Percentiles rank a stretch among this genome's conserved stretches.
Evolutionary conservation across 1,140 invertebrate genomes (phyloP).

Genomic region (Eupeodes corollae): DNA sequence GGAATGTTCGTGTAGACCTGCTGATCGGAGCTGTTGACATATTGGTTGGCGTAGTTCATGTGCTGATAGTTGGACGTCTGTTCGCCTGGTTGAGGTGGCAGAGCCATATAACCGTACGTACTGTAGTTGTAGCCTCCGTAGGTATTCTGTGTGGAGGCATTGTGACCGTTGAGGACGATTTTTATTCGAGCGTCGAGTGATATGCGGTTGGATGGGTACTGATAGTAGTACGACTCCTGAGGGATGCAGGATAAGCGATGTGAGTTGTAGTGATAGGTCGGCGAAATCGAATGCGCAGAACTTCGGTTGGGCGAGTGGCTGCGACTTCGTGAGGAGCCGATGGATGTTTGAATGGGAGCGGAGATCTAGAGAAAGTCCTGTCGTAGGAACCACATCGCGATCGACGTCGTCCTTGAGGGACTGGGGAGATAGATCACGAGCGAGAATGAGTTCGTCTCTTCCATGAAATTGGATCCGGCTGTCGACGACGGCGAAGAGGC

Average conservation of each 20-base stretch:
- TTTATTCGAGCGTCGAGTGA: slow-evolving; percentile 10
- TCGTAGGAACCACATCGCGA: slow-evolving; percentile 16
- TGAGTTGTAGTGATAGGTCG: background rate
- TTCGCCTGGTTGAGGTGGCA: slow-evolving; percentile 5
- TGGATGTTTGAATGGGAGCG: slow-evolving; percentile 29
- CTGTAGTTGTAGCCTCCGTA: slow-evolving; percentile 16
- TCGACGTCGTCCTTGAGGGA: slow-evolving; percentile 9
- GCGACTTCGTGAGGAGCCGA: slow-evolving; percentile 17
- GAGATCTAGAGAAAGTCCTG: slow-evolving; percentile 21
- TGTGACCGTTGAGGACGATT: slow-evolving; percentile 6
- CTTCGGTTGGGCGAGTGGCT: background rate
- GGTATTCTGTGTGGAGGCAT: slow-evolving; percentile 3
- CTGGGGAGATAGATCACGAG: slow-evolving; percentile 21
- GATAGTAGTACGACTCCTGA: slow-evolving; percentile 13
- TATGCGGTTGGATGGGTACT: slow-evolving; percentile 2
- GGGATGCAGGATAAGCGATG: slow-evolving; percentile 4
- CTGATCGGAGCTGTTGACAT: slow-evolving; percentile 5
- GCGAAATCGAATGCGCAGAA: background rate
- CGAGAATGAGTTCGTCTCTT: slow-evolving; percentile 5
- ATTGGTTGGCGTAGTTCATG: slow-evolving; percentile 18
- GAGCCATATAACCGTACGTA: slow-evolving; percentile 22
- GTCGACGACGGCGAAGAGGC: slow-evolving; percentile 1
- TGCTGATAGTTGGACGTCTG: slow-evolving; percentile 10
- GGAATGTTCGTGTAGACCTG: slow-evolving; percentile 5
- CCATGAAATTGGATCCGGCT: background rate